Conservation (phyloP, 2,888 invertebrate species). For the Ormyrus rosae region DNA sequence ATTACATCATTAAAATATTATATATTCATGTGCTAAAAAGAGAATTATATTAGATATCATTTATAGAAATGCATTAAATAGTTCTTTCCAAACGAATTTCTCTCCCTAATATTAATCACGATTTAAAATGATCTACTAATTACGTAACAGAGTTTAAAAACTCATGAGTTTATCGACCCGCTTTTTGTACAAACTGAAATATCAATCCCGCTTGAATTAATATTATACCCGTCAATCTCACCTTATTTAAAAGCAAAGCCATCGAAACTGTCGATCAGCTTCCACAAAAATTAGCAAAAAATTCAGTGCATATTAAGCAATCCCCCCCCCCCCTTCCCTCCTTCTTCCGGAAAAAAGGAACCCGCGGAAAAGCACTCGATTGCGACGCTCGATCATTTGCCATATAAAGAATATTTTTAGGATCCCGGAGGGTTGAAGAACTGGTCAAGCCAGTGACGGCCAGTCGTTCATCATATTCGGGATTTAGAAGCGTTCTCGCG, state of each 20-base stretch:
- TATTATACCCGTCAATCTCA: conserved; percentile 14
- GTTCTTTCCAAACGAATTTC: too few relatives aligned
- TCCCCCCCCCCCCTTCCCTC: too few relatives aligned
- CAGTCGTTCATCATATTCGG: conserved; percentile 53
- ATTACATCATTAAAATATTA: too few relatives aligned
- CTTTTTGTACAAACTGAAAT: conserved; percentile 2
- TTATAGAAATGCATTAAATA: too few relatives aligned
- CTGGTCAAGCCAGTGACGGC: conserved; percentile 43
- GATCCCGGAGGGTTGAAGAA: not conserved
- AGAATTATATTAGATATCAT: too few relatives aligned
- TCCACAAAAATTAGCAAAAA: not conserved
- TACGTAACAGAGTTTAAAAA: conserved; percentile 14
- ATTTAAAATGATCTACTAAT: conserved; percentile 20
- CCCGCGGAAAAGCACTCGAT: conserved; percentile 1
- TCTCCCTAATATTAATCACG: too few relatives aligned
- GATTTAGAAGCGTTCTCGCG: conserved; percentile 34
- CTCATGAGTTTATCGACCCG: conserved; percentile 10
- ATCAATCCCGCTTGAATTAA: not conserved
- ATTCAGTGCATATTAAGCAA: too few relatives aligned
- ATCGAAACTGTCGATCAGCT: conserved; percentile 20
- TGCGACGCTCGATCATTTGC: conserved; percentile 29
- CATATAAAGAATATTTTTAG: conserved; percentile 35
- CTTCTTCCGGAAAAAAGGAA: not conserved
- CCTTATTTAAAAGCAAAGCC: not conserved
- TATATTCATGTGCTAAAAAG: too few relatives aligned